Base-by-base conservation (phyloP, 2,888 invertebrate genomes). In the Epirrita christyi region DNA sequence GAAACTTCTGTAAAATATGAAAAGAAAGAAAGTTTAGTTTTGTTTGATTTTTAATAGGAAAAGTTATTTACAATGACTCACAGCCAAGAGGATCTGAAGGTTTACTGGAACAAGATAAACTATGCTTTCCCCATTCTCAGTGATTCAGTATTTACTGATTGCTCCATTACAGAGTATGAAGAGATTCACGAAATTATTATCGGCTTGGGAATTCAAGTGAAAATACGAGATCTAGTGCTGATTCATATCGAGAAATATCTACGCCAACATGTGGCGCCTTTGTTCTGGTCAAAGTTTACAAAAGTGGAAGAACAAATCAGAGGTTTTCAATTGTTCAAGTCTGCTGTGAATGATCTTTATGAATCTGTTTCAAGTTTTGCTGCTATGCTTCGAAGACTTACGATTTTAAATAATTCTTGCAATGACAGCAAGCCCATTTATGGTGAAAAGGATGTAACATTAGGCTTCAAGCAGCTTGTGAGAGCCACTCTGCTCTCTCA, bases 401-500 rank as follows among this genome's bases (percentile, higher is more conserved):
- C 93, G 38, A 77, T 85, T 63, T 78, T 95, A 32, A 87, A 93
- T 58, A 84, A 80, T 28, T 79, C 79, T 34, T 89, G 92, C 61
- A 79, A 81, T 57, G 86, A 92, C 55, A 82, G 78, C 38, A 91
- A 89, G 61, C 83, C 85, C 2, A 83, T 94, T 44, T 94, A 93
- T 71, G 93, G 93, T 29, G 93, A 94, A 70, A 85, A 80, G 54
- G 92, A 93, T 77, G 81, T 94, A 10, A 73, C 93, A 41, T 81
- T 89, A 42, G 93, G 93, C 21, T 94, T 96, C 61, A 95, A 95
- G 74, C 92, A 95, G 63, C 88, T 95, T 21, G 85, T 96, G 8
- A 88, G 94, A 73, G 93, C 95, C 10, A 93, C 94, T 8, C 75
- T 97, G 44, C 80, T 96, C 10, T 94, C 96, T 6, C 96, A 96